phyloP scores from a whole-genome alignment of 2,888 invertebrate genomes.

The Troides aeacus region DNA sequence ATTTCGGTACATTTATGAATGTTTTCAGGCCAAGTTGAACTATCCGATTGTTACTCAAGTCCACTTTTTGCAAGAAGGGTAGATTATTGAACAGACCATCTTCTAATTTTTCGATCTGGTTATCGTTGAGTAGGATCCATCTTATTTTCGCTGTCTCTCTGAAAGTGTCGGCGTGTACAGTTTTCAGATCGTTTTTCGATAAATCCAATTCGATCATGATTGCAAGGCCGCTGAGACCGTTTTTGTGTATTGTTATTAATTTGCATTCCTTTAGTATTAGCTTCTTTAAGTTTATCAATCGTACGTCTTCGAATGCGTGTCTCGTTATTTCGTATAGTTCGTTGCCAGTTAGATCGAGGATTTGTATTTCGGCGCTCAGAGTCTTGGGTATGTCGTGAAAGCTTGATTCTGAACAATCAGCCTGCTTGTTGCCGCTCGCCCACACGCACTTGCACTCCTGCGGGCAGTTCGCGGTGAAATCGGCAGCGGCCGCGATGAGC shows the following conservation, averaged over 20 bases:
- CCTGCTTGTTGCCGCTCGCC: constrained; percentile 91
- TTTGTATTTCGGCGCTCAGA: constrained; percentile 86
- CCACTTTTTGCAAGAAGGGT: constrained; percentile 86
- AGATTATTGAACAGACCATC: constrained; percentile 88
- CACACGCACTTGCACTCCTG: constrained; percentile 89
- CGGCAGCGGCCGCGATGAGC: constrained; percentile 56
- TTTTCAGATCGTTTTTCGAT: constrained; percentile 85
- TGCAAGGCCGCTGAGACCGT: constrained; percentile 87
- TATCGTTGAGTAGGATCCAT: constrained; percentile 86
- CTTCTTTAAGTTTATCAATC: constrained; percentile 90
- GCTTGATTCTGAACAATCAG: constrained; percentile 86
- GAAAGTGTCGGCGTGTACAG: constrained; percentile 85
- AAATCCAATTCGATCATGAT: constrained; percentile 91
- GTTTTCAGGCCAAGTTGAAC: constrained; percentile 84
- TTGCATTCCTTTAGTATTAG: constrained; percentile 87
- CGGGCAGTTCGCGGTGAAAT: constrained; percentile 82
- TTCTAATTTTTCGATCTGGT: constrained; percentile 85
- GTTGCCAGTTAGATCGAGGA: constrained; percentile 86
- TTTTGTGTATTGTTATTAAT: constrained; percentile 85
- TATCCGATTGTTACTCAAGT: constrained; percentile 87
- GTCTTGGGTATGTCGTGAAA: constrained; percentile 85
- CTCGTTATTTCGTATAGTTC: constrained; percentile 82
- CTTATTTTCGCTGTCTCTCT: constrained; percentile 85
- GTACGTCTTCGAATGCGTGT: constrained; percentile 84
- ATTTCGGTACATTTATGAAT: constrained; percentile 84